These are phyloP conservation scores for Coleophora flavipennella DNA, from an alignment of 2,888 invertebrate genomes.

Conservation along the genomic window DNA sequence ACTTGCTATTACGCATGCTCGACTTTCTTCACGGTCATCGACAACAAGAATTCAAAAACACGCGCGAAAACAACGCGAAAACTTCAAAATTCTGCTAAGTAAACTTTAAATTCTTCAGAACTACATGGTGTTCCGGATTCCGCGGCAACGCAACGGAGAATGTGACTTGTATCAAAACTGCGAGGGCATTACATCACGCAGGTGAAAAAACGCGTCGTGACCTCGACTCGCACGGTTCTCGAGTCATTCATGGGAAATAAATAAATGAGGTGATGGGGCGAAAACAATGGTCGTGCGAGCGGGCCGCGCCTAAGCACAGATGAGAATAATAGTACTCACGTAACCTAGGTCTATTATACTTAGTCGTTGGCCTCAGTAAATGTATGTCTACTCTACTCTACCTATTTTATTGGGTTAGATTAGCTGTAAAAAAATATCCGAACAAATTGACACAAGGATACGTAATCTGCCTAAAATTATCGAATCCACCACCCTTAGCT, in stretches of 20 bases:
- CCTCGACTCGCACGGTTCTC: slow-evolving; percentile 40
- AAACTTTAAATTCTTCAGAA: too few relatives aligned
- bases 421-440: too few relatives aligned
- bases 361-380: too few relatives aligned
- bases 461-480: too few relatives aligned
- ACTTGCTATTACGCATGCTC: slow-evolving; percentile 34
- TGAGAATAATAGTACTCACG: too few relatives aligned
- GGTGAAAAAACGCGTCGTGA: slow-evolving; percentile 56
- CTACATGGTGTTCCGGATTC: neutral
- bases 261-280: slow-evolving; percentile 33
- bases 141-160: slow-evolving; percentile 17
- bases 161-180: slow-evolving; percentile 33
- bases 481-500: too few relatives aligned
- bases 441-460: too few relatives aligned
- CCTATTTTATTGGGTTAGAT: too few relatives aligned
- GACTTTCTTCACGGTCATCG: slow-evolving; percentile 16
- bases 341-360: too few relatives aligned
- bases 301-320: neutral
- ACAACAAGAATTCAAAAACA: slow-evolving; percentile 20
- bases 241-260: slow-evolving; percentile 64
- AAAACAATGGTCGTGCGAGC: slow-evolving; percentile 40
- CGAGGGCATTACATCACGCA: slow-evolving; percentile 49
- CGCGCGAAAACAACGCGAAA: slow-evolving; percentile 22
- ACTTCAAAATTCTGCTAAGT: too few relatives aligned
- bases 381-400: too few relatives aligned